Evolutionary conservation across 2,113 vertebrate genomes (phyloP).

Genomic region (Pterocles gutturalis): DNA sequence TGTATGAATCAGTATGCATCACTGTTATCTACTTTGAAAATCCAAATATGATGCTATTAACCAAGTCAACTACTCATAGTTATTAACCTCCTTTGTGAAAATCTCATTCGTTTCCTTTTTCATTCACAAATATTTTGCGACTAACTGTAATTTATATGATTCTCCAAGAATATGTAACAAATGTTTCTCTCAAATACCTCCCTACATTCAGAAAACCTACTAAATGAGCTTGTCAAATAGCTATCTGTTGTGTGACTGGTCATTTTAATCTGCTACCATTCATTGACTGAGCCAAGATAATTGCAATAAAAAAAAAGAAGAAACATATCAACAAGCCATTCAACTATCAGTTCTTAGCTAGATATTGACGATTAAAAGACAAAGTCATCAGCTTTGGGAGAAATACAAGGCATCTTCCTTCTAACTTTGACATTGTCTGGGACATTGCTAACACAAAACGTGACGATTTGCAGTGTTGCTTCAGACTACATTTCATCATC

Average conservation of each 20-base stretch:
- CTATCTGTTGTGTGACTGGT: neutral
- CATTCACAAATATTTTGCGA: neutral
- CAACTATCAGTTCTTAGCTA: neutral
- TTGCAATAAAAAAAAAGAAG: neutral
- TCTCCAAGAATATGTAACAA: neutral
- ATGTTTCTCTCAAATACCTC: neutral
- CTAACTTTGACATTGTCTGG: neutral
- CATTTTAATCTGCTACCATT: neutral
- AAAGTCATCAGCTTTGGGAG: neutral
- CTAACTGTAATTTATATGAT: neutral
- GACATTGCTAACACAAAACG: rapidly evolving
- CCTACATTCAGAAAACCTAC: neutral
- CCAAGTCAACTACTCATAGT: neutral
- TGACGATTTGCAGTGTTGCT: rapidly evolving
- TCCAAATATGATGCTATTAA: neutral
- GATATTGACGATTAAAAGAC: neutral
- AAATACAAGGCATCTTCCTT: neutral
- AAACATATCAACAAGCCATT: neutral
- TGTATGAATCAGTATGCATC: neutral
- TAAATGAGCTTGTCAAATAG: neutral
- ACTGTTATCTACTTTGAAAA: neutral
- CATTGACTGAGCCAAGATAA: neutral
- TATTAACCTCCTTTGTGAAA: neutral
- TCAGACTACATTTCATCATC: neutral
- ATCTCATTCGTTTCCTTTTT: neutral